Evolutionary conservation across 35 echinoderm and acorn worm species (phyloP).

Genomic region (Ophiothrix spiculata): DNA sequence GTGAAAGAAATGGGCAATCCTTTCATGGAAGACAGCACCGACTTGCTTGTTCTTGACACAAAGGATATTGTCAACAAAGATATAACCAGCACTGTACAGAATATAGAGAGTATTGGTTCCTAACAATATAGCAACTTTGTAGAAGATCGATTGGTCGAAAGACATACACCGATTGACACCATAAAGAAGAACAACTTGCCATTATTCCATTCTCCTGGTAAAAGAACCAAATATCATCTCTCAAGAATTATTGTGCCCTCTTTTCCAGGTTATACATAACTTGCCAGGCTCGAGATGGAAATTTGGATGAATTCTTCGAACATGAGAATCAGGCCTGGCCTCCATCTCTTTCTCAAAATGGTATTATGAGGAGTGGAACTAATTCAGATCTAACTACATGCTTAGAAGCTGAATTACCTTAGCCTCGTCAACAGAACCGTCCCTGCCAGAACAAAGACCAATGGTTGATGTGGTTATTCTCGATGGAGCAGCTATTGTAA

Average conservation of each 20-base stretch:
- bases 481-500: slow-evolving; percentile 41
- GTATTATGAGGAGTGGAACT: neutral
- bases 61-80: slow-evolving; percentile 6
- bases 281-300: slow-evolving; percentile 28
- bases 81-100: slow-evolving; percentile 24
- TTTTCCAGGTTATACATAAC: slow-evolving; percentile 43
- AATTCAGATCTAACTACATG: slow-evolving; percentile 16
- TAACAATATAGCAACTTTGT: slow-evolving; percentile 16
- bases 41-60: slow-evolving; percentile 7
- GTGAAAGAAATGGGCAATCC: neutral
- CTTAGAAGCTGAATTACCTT: neutral
- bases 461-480: neutral
- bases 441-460: neutral
- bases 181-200: slow-evolving; percentile 30
- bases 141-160: slow-evolving; percentile 4
- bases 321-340: slow-evolving; percentile 47
- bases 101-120: slow-evolving; percentile 11
- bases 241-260: slow-evolving; percentile 28
- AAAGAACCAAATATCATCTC: neutral
- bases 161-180: neutral
- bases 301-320: slow-evolving; percentile 25
- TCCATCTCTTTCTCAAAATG: slow-evolving; percentile 29
- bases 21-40: neutral
- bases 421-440: neutral
- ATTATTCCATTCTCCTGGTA: neutral